Base-by-base conservation (phyloP, 2,888 invertebrate genomes). In the Sussaba pulchella region DNA sequence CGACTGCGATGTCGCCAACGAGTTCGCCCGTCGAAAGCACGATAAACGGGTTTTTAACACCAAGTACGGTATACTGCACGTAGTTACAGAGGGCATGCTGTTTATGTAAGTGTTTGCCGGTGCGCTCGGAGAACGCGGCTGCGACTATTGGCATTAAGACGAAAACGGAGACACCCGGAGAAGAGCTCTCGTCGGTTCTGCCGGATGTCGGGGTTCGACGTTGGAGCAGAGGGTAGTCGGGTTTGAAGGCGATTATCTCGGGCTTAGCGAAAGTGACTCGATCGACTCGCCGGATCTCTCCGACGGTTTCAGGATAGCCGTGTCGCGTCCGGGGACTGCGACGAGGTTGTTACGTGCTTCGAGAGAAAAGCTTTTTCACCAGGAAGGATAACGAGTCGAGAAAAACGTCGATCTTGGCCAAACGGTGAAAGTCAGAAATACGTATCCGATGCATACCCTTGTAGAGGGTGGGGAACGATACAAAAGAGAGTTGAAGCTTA, bases 201-300 rank as follows among this genome's bases (percentile, higher is more conserved):
- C 43, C 39, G 70, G 61, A 36, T 57, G 19, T 41, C 39, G 47
- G 69, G 69, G 41, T 64, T 70, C 77, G 77, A 61, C 45, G 45
- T 61, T 61, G 76, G 66, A 14, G 75, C 57, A 52, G 31, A 57
- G 74, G 10, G 39, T 59, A 79, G 52, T 75, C 72, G 64, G 61
- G 47, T 61, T 61, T 59, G 75, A 70, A 78, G 75, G 61, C 78
- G 83, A 83, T 82, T 82, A 83, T 82, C 82, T 81, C 69, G 41
- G 76, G 73, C 73, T 82, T 82, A 80, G 59, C 69, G 52, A 80
- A n/a, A 82, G 76, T 80, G 72, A 80, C 76, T 73, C 66, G 73
- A 73, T 77, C 76, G 77, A 61, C 52, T 77, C 76, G 77, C 70
- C 73, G 73, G 76, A 82, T 82, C 70, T 61, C 71, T 61, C 66